These are phyloP conservation scores for Pantala flavescens DNA, from an alignment of 1,140 invertebrate species.

Conservation along the genomic window DNA sequence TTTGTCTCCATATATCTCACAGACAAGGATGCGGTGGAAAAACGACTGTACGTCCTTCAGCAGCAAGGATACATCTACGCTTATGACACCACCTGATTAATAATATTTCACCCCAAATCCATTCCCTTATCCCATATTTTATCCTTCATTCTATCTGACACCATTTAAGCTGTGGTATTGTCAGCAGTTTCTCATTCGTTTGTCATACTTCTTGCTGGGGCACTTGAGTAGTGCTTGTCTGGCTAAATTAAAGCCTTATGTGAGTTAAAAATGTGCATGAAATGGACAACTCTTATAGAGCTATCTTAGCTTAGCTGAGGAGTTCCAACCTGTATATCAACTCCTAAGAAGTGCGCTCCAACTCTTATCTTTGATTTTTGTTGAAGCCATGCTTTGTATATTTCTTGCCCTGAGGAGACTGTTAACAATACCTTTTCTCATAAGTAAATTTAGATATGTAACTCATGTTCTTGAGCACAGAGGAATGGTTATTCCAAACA, in stretches of 20 bases:
- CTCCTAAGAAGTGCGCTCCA: background rate
- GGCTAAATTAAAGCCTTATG: background rate
- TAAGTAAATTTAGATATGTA: background rate
- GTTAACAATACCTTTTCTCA: conserved; percentile 2
- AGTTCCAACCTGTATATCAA: background rate
- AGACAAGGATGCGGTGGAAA: conserved; percentile 91
- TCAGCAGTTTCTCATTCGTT: conserved; percentile 5
- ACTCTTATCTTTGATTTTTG: background rate
- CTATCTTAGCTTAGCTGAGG: conserved; percentile 1
- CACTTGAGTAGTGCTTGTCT: background rate
- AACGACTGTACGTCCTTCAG: conserved; percentile 72
- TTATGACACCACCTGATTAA: conserved; percentile 21
- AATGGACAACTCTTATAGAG: background rate
- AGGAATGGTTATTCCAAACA: background rate
- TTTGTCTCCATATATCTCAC: conserved; percentile 36
- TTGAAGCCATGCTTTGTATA: background rate
- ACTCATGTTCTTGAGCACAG: background rate
- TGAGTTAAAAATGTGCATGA: background rate
- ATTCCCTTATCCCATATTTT: background rate
- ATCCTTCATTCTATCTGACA: background rate
- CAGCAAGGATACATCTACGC: conserved; percentile 71
- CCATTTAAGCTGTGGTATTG: background rate
- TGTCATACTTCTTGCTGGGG: background rate
- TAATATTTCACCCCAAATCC: background rate
- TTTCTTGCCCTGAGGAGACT: background rate